Conservation (phyloP, 1,140 invertebrate species). For the Cyphomyrmex costatus region DNA sequence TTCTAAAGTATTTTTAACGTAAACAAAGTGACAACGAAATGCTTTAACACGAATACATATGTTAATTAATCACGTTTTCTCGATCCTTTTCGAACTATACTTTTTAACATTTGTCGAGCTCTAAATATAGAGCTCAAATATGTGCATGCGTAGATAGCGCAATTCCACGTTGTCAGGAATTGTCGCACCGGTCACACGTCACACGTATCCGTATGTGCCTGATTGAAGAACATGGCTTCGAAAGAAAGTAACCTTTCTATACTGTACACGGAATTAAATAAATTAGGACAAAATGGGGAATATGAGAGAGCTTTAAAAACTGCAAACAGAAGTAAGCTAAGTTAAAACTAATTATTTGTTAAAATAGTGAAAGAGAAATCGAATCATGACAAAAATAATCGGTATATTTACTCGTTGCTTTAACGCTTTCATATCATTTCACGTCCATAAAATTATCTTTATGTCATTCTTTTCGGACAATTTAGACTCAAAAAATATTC, state of each 20-base stretch:
- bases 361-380: neutral
- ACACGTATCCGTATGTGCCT: slow-evolving; percentile 2
- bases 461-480: neutral
- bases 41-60: too few species aligned
- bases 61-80: too few species aligned
- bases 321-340: slow-evolving; percentile 93
- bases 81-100: too few species aligned
- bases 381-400: neutral
- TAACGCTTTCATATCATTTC: neutral
- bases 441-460: slow-evolving; percentile 10
- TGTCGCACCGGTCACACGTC: too few species aligned
- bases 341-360: neutral
- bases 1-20: too few species aligned
- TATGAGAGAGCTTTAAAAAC: slow-evolving; percentile 96
- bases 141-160: neutral
- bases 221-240: slow-evolving; percentile 80
- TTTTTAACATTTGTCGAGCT: too few species aligned
- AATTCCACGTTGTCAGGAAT: slow-evolving; percentile 59
- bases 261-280: slow-evolving; percentile 94
- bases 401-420: neutral
- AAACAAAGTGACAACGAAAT: too few species aligned
- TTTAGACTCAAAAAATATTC: neutral
- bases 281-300: slow-evolving; percentile 94
- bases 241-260: slow-evolving; percentile 85
- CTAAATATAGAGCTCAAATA: too few species aligned